Evolutionary conservation across 2,888 invertebrate genomes (phyloP), one percentile per base, ranked within the genome.

Genomic region (Pycnomerus fuliginosus): DNA sequence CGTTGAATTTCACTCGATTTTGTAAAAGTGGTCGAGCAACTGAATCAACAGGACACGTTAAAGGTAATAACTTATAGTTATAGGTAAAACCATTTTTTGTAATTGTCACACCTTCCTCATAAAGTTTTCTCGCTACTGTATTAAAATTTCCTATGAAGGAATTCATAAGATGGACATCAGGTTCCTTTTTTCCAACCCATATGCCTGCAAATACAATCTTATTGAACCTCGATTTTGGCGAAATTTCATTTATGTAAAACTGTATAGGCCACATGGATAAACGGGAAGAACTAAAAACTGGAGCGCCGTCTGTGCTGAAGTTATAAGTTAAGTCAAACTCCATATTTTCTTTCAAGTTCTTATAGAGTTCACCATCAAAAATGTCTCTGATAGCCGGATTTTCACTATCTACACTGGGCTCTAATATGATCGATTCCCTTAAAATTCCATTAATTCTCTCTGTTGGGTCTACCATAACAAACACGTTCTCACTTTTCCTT

Each of bases 191-290:
- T 3, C 25, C 25, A 10, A 25, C 25, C 25, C 25, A 25, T 7
- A 25, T 25, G 3, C 25, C 5, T 10, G 11, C 25, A 25, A 25
- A 10, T 4, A 25, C 5, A 3, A 3, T 4, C 4, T 25, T 4
- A 10, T 25, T 4, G 10, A 25, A 25, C 3, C 25, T 4, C 5
- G 3, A 4, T 7, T 25, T 25, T 25, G 10, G 5, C 4, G 25
- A 12, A 4, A 25, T 4, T 25, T 25, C 25, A 25, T 25, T 25
- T 4, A 7, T 25, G 25, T 10, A 4, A 25, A 25, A 3, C 10
- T 25, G 25, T 25, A 25, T 7, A 4, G 25, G 25, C 25, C 25
- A 25, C 5, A 25, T 25, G 7, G 25, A 25, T 25, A 10, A 25
- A 4, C 10, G 8, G 3, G 25, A 25, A 7, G 25, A 25, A 8